A percentile compares a stretch with the other conserved stretches of the same genome.
Evolutionary conservation across 2,113 vertebrate genomes (phyloP).

Genomic region (Esox niger): DNA sequence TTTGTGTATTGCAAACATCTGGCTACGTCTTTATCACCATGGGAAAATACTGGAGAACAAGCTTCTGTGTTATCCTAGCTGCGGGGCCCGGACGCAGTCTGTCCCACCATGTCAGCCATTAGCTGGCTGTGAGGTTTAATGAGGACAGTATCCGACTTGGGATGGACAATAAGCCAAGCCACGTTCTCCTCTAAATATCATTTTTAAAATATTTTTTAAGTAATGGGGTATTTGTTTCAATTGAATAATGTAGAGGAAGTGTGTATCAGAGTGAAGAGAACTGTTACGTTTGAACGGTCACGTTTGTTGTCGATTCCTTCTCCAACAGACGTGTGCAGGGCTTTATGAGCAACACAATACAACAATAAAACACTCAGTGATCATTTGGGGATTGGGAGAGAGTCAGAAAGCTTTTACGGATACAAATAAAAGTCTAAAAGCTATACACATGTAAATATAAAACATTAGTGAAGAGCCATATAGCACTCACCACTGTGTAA

Average conservation of each 20-base stretch:
- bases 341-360: not conserved
- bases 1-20: conserved; percentile 50
- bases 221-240: conserved; percentile 46
- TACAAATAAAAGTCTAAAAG: too few relatives aligned
- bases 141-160: conserved; percentile 27
- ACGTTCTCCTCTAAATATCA: too few relatives aligned
- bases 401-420: too few relatives aligned
- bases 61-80: conserved; percentile 29
- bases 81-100: conserved; percentile 13
- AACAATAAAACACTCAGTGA: too few relatives aligned
- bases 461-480: not conserved
- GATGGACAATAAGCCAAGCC: conserved; percentile 34
- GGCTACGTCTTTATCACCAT: conserved; percentile 55
- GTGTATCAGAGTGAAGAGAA: conserved; percentile 23
- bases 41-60: conserved; percentile 54
- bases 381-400: too few relatives aligned
- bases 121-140: not conserved
- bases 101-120: conserved; percentile 17
- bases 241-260: conserved; percentile 36
- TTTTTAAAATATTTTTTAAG: too few relatives aligned
- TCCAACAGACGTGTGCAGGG: conserved; percentile 9
- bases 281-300: conserved; percentile 6
- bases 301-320: conserved; percentile 6
- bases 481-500: not conserved
- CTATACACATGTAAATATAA: not conserved